phyloP scores from a whole-genome alignment of 2,888 invertebrate genomes.

The Aphodius granarius region DNA sequence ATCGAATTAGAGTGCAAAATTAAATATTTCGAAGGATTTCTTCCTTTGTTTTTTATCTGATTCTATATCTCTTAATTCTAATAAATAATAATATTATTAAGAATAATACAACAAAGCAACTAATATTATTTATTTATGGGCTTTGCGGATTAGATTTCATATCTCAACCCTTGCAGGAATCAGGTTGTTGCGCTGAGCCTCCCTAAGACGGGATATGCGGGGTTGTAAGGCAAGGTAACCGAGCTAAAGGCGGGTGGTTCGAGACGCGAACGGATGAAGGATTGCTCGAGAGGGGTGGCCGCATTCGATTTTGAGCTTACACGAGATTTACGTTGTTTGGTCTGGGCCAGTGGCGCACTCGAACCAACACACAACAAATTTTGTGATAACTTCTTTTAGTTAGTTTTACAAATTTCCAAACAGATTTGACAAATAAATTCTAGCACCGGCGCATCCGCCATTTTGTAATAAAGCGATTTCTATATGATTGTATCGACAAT shows the following conservation, averaged over 20 bases:
- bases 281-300: slow-evolving; percentile 22
- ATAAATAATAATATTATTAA: no score
- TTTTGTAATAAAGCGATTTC: no score
- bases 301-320: slow-evolving; percentile 47
- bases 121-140: no score
- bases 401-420: no score
- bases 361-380: neutral
- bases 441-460: no score
- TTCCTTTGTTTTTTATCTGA: no score
- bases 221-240: neutral
- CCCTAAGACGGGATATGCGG: neutral
- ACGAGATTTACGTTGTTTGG: slow-evolving; percentile 48
- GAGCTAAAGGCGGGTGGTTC: slow-evolving; percentile 18
- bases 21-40: slow-evolving; percentile 18
- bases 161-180: slow-evolving; percentile 21
- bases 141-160: neutral
- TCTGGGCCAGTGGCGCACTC: slow-evolving; percentile 32
- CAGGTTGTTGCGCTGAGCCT: slow-evolving; percentile 15
- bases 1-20: neutral
- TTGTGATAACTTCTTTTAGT: neutral
- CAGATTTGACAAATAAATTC: no score
- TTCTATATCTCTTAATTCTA: no score
- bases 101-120: no score
- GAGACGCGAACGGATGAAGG: neutral
- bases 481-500: no score